Conservation (phyloP, 2,888 invertebrate genomes). For the Muscina levida region DNA sequence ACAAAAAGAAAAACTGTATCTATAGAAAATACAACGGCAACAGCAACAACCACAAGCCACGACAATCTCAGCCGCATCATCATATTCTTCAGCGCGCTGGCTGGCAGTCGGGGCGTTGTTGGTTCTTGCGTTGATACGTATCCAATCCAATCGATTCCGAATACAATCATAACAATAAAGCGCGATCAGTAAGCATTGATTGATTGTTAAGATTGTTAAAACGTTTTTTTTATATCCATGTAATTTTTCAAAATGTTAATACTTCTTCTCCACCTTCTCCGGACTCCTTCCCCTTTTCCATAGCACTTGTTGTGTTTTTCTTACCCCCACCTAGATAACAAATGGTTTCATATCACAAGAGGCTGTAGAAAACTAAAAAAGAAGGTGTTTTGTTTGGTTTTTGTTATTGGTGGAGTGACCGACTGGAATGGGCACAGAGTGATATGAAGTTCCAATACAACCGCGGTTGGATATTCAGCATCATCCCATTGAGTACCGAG, state of each 20-base stretch:
- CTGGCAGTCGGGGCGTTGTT: not conserved
- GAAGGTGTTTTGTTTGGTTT: slow-evolving; percentile 34
- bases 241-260: slow-evolving; percentile 61
- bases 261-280: not conserved
- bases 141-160: slow-evolving; percentile 21
- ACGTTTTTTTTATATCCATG: slow-evolving; percentile 64
- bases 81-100: slow-evolving; percentile 31
- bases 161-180: slow-evolving; percentile 44
- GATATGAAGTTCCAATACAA: too few species aligned
- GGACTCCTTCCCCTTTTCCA: not conserved
- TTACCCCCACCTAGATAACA: slow-evolving; percentile 34
- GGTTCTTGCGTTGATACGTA: not conserved
- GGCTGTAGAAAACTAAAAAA: not conserved
- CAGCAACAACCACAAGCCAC: slow-evolving; percentile 13
- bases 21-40: slow-evolving; percentile 45
- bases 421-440: too few species aligned
- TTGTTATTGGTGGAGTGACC: not conserved
- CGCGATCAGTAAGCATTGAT: slow-evolving; percentile 65
- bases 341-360: slow-evolving; percentile 35
- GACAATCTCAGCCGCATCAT: slow-evolving; percentile 1
- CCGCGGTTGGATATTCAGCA: not conserved
- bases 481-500: slow-evolving; percentile 30
- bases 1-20: slow-evolving; percentile 36
- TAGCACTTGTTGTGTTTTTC: slow-evolving; percentile 11
- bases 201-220: slow-evolving; percentile 60